These are phyloP conservation scores for Apoda limacodes DNA, from an alignment of 2,888 invertebrate genomes.

Conservation along the genomic window DNA sequence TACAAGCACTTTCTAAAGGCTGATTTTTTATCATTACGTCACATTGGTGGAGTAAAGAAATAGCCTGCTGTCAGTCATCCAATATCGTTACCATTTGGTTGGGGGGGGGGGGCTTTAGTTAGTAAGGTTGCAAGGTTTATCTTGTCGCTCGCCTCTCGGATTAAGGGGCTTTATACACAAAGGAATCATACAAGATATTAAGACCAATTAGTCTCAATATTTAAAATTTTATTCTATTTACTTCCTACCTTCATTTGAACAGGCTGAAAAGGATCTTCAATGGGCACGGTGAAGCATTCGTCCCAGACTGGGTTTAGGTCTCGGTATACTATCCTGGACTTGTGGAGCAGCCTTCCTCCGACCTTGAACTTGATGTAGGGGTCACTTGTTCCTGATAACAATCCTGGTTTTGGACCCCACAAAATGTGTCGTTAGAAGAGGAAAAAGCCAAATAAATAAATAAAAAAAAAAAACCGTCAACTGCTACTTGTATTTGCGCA, in stretches of 20 bases:
- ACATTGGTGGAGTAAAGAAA: too few relatives aligned
- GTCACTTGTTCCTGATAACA: slow-evolving; percentile 90
- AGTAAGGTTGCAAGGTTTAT: too few relatives aligned
- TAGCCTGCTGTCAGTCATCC: too few relatives aligned
- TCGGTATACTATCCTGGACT: slow-evolving; percentile 93
- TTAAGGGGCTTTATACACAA: too few relatives aligned
- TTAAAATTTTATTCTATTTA: neutral
- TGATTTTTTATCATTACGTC: too few relatives aligned
- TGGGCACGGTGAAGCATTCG: slow-evolving; percentile 91
- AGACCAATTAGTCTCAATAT: too few relatives aligned
- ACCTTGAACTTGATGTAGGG: slow-evolving; percentile 98
- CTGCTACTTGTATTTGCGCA: too few relatives aligned
- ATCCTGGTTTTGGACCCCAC: slow-evolving; percentile 60
- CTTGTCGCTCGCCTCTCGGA: too few relatives aligned
- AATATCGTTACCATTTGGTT: too few relatives aligned
- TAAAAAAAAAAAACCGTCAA: too few relatives aligned
- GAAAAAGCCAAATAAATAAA: slow-evolving; percentile 47
- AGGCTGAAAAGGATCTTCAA: slow-evolving; percentile 90
- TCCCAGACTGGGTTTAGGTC: slow-evolving; percentile 99
- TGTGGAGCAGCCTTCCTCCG: slow-evolving; percentile 88
- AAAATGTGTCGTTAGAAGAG: slow-evolving; percentile 46
- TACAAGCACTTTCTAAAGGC: too few relatives aligned
- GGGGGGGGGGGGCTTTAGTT: neutral
- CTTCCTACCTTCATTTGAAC: slow-evolving; percentile 83
- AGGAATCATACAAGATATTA: too few relatives aligned